Conservation (phyloP, 1,140 invertebrate species). For the Plutomurus gul region DNA sequence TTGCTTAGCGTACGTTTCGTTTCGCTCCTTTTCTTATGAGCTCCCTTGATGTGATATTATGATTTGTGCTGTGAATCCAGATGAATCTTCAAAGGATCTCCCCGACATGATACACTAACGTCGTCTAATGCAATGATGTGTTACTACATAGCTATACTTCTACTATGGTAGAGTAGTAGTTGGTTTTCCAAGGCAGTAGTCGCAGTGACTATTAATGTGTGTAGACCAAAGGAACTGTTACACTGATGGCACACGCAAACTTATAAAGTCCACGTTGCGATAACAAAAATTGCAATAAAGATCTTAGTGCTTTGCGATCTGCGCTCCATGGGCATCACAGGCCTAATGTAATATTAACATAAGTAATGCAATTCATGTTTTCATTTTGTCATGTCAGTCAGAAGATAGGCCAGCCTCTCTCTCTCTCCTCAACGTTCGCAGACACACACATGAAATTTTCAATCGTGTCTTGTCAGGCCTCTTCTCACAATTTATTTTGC, state of each 20-base stretch:
- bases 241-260: no score
- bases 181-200: no score
- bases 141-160: no score
- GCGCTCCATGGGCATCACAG: no score
- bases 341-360: slow-evolving; percentile 19
- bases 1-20: not conserved
- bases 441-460: not conserved
- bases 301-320: no score
- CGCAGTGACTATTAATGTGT: no score
- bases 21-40: slow-evolving; percentile 7
- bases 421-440: not conserved
- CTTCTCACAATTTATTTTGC: not conserved
- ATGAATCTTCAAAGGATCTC: slow-evolving; percentile 7
- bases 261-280: no score
- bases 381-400: not conserved
- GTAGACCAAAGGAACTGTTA: no score
- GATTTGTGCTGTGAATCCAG: slow-evolving; percentile 11
- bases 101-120: not conserved
- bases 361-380: slow-evolving; percentile 11
- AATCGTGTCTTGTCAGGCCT: no score
- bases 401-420: not conserved
- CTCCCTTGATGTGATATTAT: slow-evolving; percentile 24
- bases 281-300: not conserved
- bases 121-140: no score
- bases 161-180: no score